Percentiles rank a stretch among this genome's conserved stretches.
Evolutionary conservation across 2,797 vertebrate genomes (phyloP).

Genomic region (Sebastes baramenuke): DNA sequence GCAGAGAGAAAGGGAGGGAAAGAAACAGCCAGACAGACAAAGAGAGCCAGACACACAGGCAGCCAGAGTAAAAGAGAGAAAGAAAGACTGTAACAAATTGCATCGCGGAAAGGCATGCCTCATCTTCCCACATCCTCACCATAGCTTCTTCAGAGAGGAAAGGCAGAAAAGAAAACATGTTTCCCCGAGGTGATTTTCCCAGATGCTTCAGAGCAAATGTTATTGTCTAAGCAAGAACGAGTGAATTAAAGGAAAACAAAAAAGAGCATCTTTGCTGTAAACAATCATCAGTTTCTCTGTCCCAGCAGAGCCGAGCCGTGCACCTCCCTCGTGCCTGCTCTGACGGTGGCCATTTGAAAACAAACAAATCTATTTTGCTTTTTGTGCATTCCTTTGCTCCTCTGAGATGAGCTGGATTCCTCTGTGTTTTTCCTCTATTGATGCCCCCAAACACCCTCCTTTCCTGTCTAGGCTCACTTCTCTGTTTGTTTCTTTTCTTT

Average conservation of each 20-base stretch:
- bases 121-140: slow-evolving; percentile 24
- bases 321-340: slow-evolving; percentile 34
- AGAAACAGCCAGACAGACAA: slow-evolving; percentile 17
- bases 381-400: slow-evolving; percentile 29
- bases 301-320: slow-evolving; percentile 40
- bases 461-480: not conserved
- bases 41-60: slow-evolving; percentile 7
- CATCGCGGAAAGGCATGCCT: not conserved
- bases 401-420: slow-evolving; percentile 33
- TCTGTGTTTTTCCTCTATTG: slow-evolving; percentile 15
- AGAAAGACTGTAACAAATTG: slow-evolving; percentile 15
- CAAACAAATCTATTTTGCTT: slow-evolving; percentile 62
- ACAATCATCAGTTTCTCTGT: slow-evolving; percentile 56
- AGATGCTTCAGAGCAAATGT: slow-evolving; percentile 39
- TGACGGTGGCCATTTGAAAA: slow-evolving; percentile 56
- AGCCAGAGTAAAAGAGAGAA: not conserved
- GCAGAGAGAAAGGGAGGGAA: slow-evolving; percentile 9
- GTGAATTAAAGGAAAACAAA: slow-evolving; percentile 60
- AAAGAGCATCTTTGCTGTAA: slow-evolving; percentile 41
- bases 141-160: not conserved
- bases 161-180: not conserved
- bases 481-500: not conserved
- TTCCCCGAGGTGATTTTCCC: slow-evolving; percentile 44
- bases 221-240: slow-evolving; percentile 53
- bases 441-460: not conserved